Base-by-base conservation (phyloP, 2,888 invertebrate genomes). In the Scaptomyza cyrtandrae region DNA sequence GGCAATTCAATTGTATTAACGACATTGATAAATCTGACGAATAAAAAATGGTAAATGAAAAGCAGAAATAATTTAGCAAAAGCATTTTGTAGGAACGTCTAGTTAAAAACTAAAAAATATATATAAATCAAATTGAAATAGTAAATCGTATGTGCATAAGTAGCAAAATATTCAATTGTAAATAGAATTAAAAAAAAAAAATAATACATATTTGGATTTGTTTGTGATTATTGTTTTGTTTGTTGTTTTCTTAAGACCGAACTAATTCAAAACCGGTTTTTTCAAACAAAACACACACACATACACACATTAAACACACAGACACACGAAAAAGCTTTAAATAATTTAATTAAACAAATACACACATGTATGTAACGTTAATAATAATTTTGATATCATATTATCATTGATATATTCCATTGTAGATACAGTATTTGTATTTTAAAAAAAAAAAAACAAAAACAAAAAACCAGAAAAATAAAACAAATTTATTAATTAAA, bases 1-100 rank as follows among this genome's bases (percentile, higher is more conserved):
- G 88, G 86, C 89, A 89, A 84, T 88, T 86, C 81, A 83, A 88
- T 86, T 86, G 86, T 87, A 84, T 74, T 78, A 84, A 87, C 80
- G 83, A 86, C 78, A 72, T 69, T 77, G 83, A 82, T 73, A 75
- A 81, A 76, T 84, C 81, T 77, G 80, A 86, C 65, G 41, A 66
- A 61, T 67, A 70, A 58, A 68, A 45, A 39, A 45, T 19, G 19
- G 1, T 24, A 9, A 11, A 10, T 16, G 7, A 35, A 48, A 52
- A 14, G 52, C 24, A 52, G 27, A 52, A 57, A 70, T 55, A 63
- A 75, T 63, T 64, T 67, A 78, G 80, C 50, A 56, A 67, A 33
- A 10, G 63, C 63, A 88, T 77, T 83, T 74, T 81, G 85, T 83
- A 83, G 82, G 69, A 80, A 61, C 56, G 55, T 65, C 71, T 82